Conservation (phyloP, 2,797 vertebrate genomes). For the Cynodonichthys magdalenae region DNA sequence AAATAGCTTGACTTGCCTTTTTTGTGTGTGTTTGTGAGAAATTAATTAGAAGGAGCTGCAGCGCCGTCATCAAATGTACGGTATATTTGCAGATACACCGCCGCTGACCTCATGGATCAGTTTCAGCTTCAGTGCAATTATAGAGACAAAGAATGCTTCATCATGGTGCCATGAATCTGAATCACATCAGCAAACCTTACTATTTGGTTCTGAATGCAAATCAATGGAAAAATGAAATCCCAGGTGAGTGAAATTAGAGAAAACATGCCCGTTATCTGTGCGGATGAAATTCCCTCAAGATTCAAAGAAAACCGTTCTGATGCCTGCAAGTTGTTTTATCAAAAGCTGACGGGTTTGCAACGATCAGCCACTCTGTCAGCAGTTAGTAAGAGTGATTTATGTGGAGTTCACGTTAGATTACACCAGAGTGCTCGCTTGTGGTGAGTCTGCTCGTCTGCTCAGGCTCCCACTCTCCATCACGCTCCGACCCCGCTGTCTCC, state of each 20-base stretch:
- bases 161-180: not conserved
- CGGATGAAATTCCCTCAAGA: slow-evolving; percentile 34
- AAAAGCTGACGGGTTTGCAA: slow-evolving; percentile 2
- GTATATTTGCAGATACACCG: slow-evolving; percentile 30
- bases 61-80: slow-evolving; percentile 67
- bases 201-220: slow-evolving; percentile 43
- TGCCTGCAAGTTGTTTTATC: not conserved
- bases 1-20: slow-evolving; percentile 58
- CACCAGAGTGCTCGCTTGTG: slow-evolving; percentile 31
- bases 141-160: slow-evolving; percentile 2
- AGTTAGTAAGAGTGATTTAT: slow-evolving; percentile 60
- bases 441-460: slow-evolving; percentile 30
- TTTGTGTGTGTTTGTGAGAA: slow-evolving; percentile 70
- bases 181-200: slow-evolving; percentile 10
- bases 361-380: slow-evolving; percentile 28
- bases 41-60: slow-evolving; percentile 79
- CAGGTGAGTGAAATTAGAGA: slow-evolving; percentile 53
- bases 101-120: slow-evolving; percentile 66
- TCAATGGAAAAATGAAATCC: slow-evolving; percentile 58
- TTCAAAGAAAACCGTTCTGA: slow-evolving; percentile 34
- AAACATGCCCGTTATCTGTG: slow-evolving; percentile 40
- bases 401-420: slow-evolving; percentile 42
- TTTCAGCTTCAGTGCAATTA: slow-evolving; percentile 53
- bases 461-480: slow-evolving; percentile 31
- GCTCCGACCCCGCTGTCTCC: slow-evolving; percentile 51